Evolutionary conservation across 1,140 invertebrate genomes (phyloP).

Genomic region (Procambarus clarkii): DNA sequence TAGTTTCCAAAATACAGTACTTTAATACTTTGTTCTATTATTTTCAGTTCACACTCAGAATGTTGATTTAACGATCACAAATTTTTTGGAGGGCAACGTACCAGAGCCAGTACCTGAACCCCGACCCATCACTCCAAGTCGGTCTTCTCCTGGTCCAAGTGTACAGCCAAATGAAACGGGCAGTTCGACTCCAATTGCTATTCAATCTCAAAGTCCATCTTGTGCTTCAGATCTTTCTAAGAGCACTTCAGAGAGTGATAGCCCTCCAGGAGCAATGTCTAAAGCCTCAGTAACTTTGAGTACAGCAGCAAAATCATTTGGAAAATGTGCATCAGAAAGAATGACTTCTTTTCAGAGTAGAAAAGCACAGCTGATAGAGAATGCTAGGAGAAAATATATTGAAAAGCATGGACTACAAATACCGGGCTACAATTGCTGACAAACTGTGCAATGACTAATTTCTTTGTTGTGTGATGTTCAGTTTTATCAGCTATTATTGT

Average conservation of each 20-base stretch:
- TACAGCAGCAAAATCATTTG: constrained; percentile 79
- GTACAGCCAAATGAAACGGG: background rate
- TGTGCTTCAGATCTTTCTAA: background rate
- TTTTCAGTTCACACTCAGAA: constrained; percentile 83
- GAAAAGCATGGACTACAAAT: constrained; percentile 84
- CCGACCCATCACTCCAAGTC: constrained; percentile 66
- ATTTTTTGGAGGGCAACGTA: constrained; percentile 86
- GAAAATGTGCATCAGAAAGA: constrained; percentile 81
- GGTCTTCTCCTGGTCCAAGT: constrained; percentile 64
- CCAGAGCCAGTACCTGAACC: constrained; percentile 81
- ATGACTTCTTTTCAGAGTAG: constrained; percentile 85
- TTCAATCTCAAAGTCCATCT: background rate
- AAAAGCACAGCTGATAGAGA: constrained; percentile 86
- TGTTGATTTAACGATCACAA: constrained; percentile 87
- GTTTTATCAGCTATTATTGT: constrained; percentile 27
- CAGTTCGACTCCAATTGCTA: background rate
- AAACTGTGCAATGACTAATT: constrained; percentile 38
- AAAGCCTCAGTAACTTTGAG: constrained; percentile 26
- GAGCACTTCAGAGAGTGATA: background rate
- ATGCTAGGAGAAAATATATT: constrained; percentile 86
- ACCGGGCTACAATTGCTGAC: constrained; percentile 63
- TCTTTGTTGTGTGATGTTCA: constrained; percentile 40
- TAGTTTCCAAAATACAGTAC: no score
- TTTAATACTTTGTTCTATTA: no score
- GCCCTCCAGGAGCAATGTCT: background rate